Evolutionary conservation across 2,113 vertebrate species (phyloP), one percentile per base, ranked within the genome.

Genomic region (Dromas ardeola): DNA sequence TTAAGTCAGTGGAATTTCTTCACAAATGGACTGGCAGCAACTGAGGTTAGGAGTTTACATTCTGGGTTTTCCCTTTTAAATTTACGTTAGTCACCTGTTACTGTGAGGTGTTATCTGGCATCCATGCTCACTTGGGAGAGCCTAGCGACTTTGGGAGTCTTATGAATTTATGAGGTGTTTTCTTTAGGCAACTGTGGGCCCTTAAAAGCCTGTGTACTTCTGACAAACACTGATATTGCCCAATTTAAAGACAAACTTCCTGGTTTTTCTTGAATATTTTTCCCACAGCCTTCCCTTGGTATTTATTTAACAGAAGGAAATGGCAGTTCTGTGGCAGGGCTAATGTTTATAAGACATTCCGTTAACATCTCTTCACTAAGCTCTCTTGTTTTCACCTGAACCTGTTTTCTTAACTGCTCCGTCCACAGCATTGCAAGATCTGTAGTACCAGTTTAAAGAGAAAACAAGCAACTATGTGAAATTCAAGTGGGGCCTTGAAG

Each of bases 1-100:
- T 82, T 67, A 17, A 76, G 55, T 93, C 74, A n/a, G 42, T 42
- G 42, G 71, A 52, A 50, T 93, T 90, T 86, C 63, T 83, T 40
- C 79, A 58, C 26, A 45, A 74, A 58, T 5, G 21, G n/a, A 45
- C 52, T 78, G 88, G 70, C 52, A 95, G 62, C 52, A 38, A 1
- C 86, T 63, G 80, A 80, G 85, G 86, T 74, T 65, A 67, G 88
- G 30, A 83, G 59, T 93, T 95, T 94, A 47, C 88, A 73, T 95
- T 95, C 82, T 93, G 88, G 59, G 82, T 73, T 97, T 90, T 96
- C 92, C 88, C 59, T 81, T 83, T 92, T 81, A 74, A 53, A 74
- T 81, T 70, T 55, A 12, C 29, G 23, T 90, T 77, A 47, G 67
- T 92, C 69, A 84, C 67, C 80, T 74, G 86, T 55, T 67, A 55